A percentile compares a stretch with the other conserved stretches of the same genome.
These are phyloP conservation scores for Thamnophis sirtalis DNA, from an alignment of 2,113 vertebrate genomes.

Conservation along the genomic window DNA sequence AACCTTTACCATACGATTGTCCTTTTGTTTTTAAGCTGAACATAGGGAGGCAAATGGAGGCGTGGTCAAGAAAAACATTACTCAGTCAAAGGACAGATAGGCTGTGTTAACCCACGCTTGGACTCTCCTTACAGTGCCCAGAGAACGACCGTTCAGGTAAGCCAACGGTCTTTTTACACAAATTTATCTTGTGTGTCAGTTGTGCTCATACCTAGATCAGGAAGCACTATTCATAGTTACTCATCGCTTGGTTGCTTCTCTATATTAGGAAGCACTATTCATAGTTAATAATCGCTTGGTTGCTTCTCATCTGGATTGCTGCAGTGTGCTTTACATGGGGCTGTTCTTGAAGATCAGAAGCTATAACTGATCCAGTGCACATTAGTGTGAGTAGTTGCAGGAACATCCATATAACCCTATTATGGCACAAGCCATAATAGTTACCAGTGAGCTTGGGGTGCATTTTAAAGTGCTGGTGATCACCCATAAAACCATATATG, in stretches of 20 bases:
- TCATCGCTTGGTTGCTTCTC: not conserved
- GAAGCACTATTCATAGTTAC: not conserved
- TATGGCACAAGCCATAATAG: not conserved
- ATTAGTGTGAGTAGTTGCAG: not conserved
- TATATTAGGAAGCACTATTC: not conserved
- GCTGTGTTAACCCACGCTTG: too few relatives aligned
- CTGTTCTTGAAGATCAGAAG: not conserved
- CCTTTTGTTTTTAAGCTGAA: too few relatives aligned
- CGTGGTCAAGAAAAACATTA: too few relatives aligned
- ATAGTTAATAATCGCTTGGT: not conserved
- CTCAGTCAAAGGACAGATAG: too few relatives aligned
- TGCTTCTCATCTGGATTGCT: not conserved
- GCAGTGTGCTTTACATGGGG: not conserved
- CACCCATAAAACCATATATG: not conserved
- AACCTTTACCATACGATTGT: too few relatives aligned
- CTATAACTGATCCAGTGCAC: not conserved
- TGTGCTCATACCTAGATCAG: not conserved
- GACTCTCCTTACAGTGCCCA: too few relatives aligned
- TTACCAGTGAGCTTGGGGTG: not conserved
- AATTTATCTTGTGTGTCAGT: not conserved
- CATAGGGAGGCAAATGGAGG: too few relatives aligned
- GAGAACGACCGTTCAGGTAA: too few relatives aligned
- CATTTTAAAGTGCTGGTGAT: not conserved
- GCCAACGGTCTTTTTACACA: too few relatives aligned
- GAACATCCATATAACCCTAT: not conserved